Evolutionary conservation across 2,888 invertebrate species (phyloP), one percentile per base, ranked within the genome.

Genomic region (Nipponacmea schrenckii): DNA sequence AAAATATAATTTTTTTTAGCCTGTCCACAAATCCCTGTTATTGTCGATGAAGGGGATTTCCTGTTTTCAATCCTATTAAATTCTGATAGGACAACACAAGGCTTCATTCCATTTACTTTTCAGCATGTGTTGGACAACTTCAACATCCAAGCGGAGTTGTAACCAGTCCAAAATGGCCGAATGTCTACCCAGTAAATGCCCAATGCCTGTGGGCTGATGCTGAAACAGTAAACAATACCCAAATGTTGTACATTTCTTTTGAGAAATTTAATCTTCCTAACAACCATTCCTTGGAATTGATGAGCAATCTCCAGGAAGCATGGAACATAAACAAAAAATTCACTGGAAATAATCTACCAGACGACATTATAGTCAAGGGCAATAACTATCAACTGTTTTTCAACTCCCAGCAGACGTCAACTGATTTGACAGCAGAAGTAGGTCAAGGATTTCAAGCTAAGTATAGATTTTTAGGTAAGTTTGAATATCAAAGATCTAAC

Each of bases 141-240:
- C 62, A 24, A 0, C 31, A 4, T 1, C 8, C 69, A 24, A 20
- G 74, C 3, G 85, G 84, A 2, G 74, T 45, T 14, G 89, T 96
- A 50, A 88, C 89, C 0, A 92, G 94, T 5, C 93, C 94, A 1
- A 92, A 91, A 77, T 92, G 92, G 85, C 94, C 93, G 10, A 85
- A 90, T 24, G 84, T 88, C n/a, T 93, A 93, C 85, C 91, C 92
- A 0, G 91, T 84, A 80, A 92, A 76, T 90, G 77, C 85, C 0
- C 79, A 83, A 15, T 96, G 96, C 85, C 91, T 93, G 78, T 96
- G 96, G 96, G 86, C 92, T 20, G 93, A 45, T 10, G 24, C 48
- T 27, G 45, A 50, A 15, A 39, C n/a, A 2, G 24, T 39, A 14
- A 56, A 3, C 20, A 24, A 65, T 15, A 69, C 50, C 62, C 24